Percentiles rank a stretch among this genome's conserved stretches.
Conservation (phyloP, 2,797 vertebrate genomes). For the Enteromius mattozi region DNA sequence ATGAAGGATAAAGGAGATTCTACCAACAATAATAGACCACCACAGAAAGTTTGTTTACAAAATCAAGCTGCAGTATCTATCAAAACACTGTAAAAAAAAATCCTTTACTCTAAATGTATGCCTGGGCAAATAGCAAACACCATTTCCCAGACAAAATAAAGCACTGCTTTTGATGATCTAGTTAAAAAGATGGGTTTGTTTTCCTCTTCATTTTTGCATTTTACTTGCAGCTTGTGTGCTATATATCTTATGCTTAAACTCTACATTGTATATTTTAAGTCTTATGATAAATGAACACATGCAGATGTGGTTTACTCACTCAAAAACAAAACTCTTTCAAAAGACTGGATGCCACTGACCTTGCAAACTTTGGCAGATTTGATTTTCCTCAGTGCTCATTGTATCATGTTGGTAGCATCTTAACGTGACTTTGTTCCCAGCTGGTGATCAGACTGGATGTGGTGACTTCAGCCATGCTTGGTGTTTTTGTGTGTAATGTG, state of each 20-base stretch:
- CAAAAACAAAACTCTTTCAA: background rate
- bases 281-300: background rate
- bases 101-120: background rate
- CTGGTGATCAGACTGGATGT: background rate
- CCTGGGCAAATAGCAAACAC: background rate
- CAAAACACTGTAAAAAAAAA: background rate
- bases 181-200: background rate
- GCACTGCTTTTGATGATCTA: background rate
- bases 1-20: background rate
- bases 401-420: background rate
- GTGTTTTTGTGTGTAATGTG: background rate
- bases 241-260: background rate
- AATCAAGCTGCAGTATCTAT: background rate
- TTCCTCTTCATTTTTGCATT: background rate
- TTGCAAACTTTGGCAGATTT: background rate
- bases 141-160: background rate
- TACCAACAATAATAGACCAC: background rate
- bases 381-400: background rate
- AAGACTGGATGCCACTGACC: slow-evolving; percentile 12
- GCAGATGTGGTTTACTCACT: background rate
- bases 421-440: slow-evolving; percentile 2
- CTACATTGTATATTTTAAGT: background rate
- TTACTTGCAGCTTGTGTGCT: background rate
- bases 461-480: background rate
- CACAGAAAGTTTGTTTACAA: background rate